Evolutionary conservation across 1,140 invertebrate genomes (phyloP).

Genomic region (Camponotus floridanus): DNA sequence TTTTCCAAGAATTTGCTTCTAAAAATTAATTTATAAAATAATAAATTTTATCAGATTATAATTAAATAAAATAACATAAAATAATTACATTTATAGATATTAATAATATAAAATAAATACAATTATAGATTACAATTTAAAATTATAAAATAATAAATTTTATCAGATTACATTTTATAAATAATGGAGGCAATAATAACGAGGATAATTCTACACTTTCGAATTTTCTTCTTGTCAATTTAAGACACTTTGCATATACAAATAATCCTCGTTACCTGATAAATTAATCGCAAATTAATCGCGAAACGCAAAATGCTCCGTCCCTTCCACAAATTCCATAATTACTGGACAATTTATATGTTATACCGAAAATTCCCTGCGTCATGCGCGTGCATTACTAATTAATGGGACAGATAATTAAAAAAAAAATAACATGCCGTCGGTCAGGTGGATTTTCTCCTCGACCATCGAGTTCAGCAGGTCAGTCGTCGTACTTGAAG

Average conservation of each 20-base stretch:
- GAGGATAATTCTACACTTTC: no score
- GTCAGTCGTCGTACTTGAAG: constrained; percentile 58
- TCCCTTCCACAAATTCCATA: background rate
- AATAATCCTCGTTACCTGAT: background rate
- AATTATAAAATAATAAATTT: no score
- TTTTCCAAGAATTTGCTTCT: background rate
- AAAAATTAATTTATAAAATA: no score
- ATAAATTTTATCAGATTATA: no score
- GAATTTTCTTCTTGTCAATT: no score
- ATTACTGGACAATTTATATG: background rate
- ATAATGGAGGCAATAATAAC: no score
- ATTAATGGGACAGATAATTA: constrained; percentile 24
- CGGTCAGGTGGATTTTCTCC: constrained; percentile 58
- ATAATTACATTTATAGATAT: no score
- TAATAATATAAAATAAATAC: no score
- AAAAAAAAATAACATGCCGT: constrained; percentile 23
- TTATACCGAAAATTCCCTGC: constrained; percentile 9
- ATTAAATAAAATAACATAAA: no score
- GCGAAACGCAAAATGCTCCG: background rate
- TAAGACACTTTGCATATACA: background rate
- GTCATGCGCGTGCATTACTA: background rate
- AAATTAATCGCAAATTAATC: constrained; percentile 2
- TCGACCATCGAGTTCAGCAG: constrained; percentile 65
- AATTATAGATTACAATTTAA: no score
- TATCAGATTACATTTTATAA: no score